Evolutionary conservation across 2,797 vertebrate genomes (phyloP).

Genomic region (Mus spretus): DNA sequence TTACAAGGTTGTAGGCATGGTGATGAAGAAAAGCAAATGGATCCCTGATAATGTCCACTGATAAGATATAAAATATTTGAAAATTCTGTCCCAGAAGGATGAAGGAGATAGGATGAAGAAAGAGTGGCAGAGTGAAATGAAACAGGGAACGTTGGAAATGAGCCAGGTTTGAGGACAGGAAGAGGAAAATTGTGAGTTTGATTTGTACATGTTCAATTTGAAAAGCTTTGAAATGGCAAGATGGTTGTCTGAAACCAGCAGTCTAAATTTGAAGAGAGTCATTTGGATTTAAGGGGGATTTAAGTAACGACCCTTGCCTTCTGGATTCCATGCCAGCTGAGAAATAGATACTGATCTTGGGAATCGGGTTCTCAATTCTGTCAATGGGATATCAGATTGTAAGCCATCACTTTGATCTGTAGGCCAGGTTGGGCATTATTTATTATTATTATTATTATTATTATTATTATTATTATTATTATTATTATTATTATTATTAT

Average conservation of each 20-base stretch:
- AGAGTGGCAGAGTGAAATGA: not conserved
- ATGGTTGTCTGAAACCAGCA: not conserved
- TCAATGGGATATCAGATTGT: not conserved
- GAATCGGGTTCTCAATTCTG: constrained; percentile 9
- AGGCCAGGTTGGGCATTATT: not conserved
- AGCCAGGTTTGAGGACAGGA: not conserved
- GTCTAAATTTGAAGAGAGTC: constrained; percentile 29
- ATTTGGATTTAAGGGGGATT: constrained; percentile 31
- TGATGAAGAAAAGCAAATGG: not conserved
- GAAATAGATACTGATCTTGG: not conserved
- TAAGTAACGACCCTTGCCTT: not conserved
- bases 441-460: constrained; percentile 38
- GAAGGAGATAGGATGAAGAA: not conserved
- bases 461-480: constrained; percentile 71
- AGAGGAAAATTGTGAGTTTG: constrained; percentile 21
- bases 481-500: constrained; percentile 63
- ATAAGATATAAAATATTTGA: not conserved
- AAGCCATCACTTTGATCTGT: constrained; percentile 32
- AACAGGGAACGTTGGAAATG: not conserved
- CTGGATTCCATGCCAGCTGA: constrained; percentile 21
- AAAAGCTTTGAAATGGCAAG: not conserved
- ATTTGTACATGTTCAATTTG: not conserved
- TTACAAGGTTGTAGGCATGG: constrained; percentile 21
- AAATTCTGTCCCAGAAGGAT: not conserved
- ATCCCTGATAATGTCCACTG: not conserved